Percentiles rank a stretch among this genome's conserved stretches.
Evolutionary conservation across 2,113 vertebrate genomes (phyloP).

Genomic region (Myodes glareolus): DNA sequence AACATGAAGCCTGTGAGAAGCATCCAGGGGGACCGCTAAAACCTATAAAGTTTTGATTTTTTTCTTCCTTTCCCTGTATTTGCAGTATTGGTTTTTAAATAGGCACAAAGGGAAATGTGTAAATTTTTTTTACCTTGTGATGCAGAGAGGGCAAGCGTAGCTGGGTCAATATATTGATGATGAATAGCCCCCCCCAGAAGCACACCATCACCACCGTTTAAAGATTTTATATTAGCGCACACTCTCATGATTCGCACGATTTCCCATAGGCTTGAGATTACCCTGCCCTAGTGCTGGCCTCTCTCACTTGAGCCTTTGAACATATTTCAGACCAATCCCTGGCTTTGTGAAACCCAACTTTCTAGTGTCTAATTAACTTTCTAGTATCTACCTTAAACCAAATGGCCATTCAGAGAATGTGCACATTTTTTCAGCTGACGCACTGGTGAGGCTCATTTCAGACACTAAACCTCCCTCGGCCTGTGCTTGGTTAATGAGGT

Average conservation of each 20-base stretch:
- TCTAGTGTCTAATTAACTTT: neutral
- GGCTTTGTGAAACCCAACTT: neutral
- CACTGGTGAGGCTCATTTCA: neutral
- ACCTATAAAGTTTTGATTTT: neutral
- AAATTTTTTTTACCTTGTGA: neutral
- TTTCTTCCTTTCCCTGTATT: neutral
- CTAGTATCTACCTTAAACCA: neutral
- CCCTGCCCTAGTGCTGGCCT: neutral
- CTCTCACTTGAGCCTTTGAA: neutral
- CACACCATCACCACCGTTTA: neutral
- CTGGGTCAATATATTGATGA: neutral
- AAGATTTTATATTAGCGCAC: neutral
- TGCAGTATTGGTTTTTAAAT: conserved; percentile 18
- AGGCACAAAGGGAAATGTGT: neutral
- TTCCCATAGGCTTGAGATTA: neutral
- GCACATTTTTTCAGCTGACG: conserved; percentile 44
- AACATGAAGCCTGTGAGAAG: neutral
- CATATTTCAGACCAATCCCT: neutral
- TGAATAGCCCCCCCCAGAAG: neutral
- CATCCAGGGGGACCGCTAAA: neutral
- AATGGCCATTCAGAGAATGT: conserved; percentile 52
- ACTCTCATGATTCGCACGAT: neutral
- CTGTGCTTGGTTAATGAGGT: conserved; percentile 2
- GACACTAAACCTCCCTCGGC: conserved; percentile 59
- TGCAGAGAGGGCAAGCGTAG: neutral